A percentile compares a stretch with the other conserved stretches of the same genome.
Conservation (phyloP, 2,113 vertebrate species). For the Bambusicola thoracicus region DNA sequence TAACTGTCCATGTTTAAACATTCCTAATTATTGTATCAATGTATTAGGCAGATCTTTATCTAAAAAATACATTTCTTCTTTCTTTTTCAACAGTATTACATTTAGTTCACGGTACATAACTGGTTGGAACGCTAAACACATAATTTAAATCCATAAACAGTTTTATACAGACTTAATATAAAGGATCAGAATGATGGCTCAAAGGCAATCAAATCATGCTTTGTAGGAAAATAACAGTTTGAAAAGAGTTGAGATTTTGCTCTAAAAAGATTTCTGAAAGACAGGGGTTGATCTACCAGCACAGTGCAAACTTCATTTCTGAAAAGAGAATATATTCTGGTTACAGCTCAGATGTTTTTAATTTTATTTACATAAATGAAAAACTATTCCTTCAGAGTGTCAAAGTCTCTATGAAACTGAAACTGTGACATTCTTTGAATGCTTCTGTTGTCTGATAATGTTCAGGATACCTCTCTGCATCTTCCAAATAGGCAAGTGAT, state of each 20-base stretch:
- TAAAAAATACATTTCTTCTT: not conserved
- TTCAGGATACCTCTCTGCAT: not conserved
- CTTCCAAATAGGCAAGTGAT: not conserved
- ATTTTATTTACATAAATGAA: not conserved
- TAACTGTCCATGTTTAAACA: not conserved
- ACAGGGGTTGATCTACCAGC: not conserved
- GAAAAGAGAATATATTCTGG: not conserved
- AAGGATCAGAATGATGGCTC: not conserved
- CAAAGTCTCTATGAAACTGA: not conserved
- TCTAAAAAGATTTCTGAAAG: not conserved
- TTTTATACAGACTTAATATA: not conserved
- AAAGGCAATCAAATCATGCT: not conserved
- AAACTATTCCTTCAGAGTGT: not conserved
- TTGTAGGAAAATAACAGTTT: not conserved
- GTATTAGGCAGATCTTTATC: not conserved
- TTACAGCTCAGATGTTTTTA: not conserved
- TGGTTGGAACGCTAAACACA: not conserved
- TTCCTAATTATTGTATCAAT: not conserved
- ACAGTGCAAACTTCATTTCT: accelerated
- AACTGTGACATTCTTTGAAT: not conserved
- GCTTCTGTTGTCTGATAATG: not conserved
- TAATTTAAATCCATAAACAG: not conserved
- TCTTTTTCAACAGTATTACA: not conserved
- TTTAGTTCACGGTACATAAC: not conserved
- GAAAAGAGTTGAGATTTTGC: accelerated